phyloP scores from a whole-genome alignment of 2,113 vertebrate species.

The Leucopsar rothschildi region DNA sequence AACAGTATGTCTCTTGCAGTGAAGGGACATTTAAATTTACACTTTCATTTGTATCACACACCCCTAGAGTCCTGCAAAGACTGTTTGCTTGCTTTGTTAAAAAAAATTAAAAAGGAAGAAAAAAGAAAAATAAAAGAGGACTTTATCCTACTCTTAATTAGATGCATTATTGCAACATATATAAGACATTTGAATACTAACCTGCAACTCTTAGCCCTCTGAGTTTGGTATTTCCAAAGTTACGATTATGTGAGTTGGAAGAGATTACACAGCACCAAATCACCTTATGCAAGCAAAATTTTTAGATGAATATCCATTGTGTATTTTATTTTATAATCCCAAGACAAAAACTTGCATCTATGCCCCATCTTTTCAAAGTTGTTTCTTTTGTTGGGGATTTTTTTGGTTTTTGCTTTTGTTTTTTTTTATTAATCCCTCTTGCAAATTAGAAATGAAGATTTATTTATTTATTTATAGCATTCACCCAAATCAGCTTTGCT shows the following conservation, averaged over 20 bases:
- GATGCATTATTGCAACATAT: not conserved
- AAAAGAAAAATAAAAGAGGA: not conserved
- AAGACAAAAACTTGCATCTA: constrained; percentile 62
- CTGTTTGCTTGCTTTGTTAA: not conserved
- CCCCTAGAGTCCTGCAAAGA: not conserved
- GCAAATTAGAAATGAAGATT: constrained; percentile 57
- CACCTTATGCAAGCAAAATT: constrained; percentile 65
- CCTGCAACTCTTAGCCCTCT: not conserved
- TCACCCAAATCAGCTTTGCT: constrained; percentile 64
- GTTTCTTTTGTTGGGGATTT: not conserved
- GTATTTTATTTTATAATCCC: constrained; percentile 66
- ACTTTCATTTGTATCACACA: not conserved
- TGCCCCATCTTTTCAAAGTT: constrained; percentile 40
- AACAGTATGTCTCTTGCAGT: not conserved
- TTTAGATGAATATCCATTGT: constrained; percentile 55
- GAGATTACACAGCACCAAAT: constrained; percentile 40
- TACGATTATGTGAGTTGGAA: constrained; percentile 31
- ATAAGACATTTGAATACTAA: not conserved
- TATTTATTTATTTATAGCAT: constrained; percentile 34
- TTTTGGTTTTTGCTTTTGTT: not conserved
- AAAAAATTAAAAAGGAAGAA: not conserved
- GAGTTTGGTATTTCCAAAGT: constrained; percentile 25
- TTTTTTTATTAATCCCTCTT: constrained; percentile 59
- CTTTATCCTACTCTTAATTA: not conserved
- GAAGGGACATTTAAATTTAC: not conserved